Base-by-base conservation (phyloP, 2,888 invertebrate genomes). In the Drosophila merina region DNA sequence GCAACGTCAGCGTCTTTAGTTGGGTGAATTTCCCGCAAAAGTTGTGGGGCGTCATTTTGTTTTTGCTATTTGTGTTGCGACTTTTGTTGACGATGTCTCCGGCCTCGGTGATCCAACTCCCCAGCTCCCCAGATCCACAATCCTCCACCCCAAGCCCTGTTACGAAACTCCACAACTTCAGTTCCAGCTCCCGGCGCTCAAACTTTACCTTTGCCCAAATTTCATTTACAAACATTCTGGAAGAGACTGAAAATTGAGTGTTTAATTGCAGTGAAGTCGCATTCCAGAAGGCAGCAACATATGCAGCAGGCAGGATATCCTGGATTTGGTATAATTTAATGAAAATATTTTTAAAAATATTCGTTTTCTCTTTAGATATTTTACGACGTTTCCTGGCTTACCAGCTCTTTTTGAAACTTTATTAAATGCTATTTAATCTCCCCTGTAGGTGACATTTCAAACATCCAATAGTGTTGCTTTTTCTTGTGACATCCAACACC, bases 181-280 rank as follows among this genome's bases (percentile, higher is more conserved):
- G 64, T 28, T 71, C 70, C 56, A 51, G 75, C 81, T 68, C 50
- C 57, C 56, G 79, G 84, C 68, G 55, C 33, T 59, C 85, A 85
- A 81, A 85, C 85, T 81, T 81, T 85, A 81, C 82, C 81, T 81
- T 84, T 74, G 77, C 79, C 85, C 82, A 85, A 85, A 81, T 79
- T 84, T 81, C 78, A 80, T 83, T 83, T 83, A 74, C 74, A 80
- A 80, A 78, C 79, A 83, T 83, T 77, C 54, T 77, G 56, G 67
- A 64, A 44, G 69, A 68, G 68, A 51, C 85, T 81, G 79, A 77
- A 84, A 81, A 81, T 81, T 81, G 85, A 85, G 85, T 81, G 81
- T 85, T 81, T 81, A 81, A 81, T 81, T 81, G 82, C 85, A 84
- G 73, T 70, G 79, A 78, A 78, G 76, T 81, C 70, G 75, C 77